Evolutionary conservation across 1,140 invertebrate genomes (phyloP).

Genomic region (Drosophila mauritiana): DNA sequence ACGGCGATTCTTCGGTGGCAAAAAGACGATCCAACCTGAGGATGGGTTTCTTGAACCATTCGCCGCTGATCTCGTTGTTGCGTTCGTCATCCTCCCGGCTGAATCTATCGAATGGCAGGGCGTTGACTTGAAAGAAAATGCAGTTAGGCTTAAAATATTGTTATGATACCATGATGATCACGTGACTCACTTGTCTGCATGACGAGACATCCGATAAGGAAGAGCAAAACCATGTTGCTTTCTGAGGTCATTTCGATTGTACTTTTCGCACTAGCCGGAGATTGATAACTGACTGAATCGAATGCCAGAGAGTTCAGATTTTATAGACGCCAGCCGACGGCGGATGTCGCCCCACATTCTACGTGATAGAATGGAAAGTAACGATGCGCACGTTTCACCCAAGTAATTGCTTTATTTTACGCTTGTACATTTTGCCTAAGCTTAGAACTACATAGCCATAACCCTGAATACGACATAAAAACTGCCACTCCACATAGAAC

Average conservation of each 20-base stretch:
- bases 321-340: conserved; percentile 44
- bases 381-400: conserved; percentile 58
- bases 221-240: conserved; percentile 10
- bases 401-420: conserved; percentile 51
- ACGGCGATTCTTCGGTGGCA: conserved; percentile 47
- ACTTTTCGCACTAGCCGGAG: conserved; percentile 13
- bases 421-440: conserved; percentile 29
- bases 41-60: conserved; percentile 44
- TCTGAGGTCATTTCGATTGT: conserved; percentile 38
- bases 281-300: conserved; percentile 35
- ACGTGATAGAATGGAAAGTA: conserved; percentile 71
- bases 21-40: conserved; percentile 53
- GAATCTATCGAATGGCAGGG: conserved; percentile 22
- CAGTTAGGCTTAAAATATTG: too few species aligned
- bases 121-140: conserved; percentile 15
- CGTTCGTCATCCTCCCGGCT: conserved; percentile 64
- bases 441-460: conserved; percentile 56
- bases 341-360: conserved; percentile 25
- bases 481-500: neutral
- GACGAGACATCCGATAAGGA: conserved; percentile 36
- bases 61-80: conserved; percentile 53
- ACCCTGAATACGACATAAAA: conserved; percentile 30
- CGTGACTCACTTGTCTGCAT: conserved; percentile 27
- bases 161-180: too few species aligned
- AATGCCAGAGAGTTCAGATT: conserved; percentile 40